Evolutionary conservation across 2,113 vertebrate genomes (phyloP).

Genomic region (Rhinoderma darwinii): DNA sequence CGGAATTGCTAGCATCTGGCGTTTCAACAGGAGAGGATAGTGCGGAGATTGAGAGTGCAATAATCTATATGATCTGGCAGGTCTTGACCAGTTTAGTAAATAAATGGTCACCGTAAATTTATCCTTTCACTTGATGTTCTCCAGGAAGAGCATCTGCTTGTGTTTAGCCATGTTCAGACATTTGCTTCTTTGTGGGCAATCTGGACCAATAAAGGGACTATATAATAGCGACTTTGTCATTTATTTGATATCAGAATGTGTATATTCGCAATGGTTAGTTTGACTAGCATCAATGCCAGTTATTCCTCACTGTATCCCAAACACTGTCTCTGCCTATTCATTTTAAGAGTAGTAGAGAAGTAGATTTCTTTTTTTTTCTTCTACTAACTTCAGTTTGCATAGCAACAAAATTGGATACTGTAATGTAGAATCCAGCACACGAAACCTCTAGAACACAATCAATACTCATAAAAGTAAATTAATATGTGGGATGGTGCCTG

Average conservation of each 20-base stretch:
- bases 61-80: neutral
- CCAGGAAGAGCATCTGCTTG: neutral
- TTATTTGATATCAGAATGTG: neutral
- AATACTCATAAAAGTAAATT: conserved; percentile 34
- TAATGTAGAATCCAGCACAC: neutral
- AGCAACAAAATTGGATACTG: conserved; percentile 25
- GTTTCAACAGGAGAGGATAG: neutral
- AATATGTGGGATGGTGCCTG: conserved; percentile 28
- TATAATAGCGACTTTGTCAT: neutral
- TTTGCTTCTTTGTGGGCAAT: neutral
- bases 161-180: neutral
- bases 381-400: neutral
- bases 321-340: neutral
- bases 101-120: neutral
- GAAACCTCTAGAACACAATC: conserved; percentile 20
- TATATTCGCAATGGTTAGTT: neutral
- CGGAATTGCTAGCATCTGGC: neutral
- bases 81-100: neutral
- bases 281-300: neutral
- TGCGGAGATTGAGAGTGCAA: neutral
- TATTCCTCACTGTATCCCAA: neutral
- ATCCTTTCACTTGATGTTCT: neutral
- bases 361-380: neutral
- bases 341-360: conserved; percentile 8
- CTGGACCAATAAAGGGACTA: neutral